Evolutionary conservation across 2,888 invertebrate species (phyloP).

Genomic region (Apeira syringaria): DNA sequence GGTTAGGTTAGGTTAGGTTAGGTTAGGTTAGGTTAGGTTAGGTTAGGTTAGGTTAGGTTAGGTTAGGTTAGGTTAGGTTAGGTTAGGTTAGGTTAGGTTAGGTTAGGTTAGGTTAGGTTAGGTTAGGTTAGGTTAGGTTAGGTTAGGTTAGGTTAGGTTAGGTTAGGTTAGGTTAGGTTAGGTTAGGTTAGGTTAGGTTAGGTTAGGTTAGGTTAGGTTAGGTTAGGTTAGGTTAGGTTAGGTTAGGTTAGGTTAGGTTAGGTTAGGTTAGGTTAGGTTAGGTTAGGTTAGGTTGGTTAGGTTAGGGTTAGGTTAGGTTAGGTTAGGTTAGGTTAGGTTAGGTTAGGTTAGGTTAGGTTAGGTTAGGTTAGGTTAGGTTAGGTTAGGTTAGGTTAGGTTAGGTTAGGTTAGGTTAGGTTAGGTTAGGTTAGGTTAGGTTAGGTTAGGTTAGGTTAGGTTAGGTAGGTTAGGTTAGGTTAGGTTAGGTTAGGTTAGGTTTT

Average conservation of each 20-base stretch:
- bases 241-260: slow-evolving; percentile 10
- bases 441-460: slow-evolving; percentile 8
- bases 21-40: slow-evolving; percentile 12
- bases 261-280: slow-evolving; percentile 13
- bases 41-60: slow-evolving; percentile 10
- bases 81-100: slow-evolving; percentile 12
- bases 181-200: slow-evolving; percentile 8
- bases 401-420: slow-evolving; percentile 11
- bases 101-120: slow-evolving; percentile 11
- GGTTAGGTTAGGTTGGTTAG: slow-evolving; percentile 12
- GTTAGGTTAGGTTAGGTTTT: slow-evolving; percentile 8
- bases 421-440: slow-evolving; percentile 10
- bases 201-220: slow-evolving; percentile 13
- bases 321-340: slow-evolving; percentile 12
- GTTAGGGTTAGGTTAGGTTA: slow-evolving; percentile 10
- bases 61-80: slow-evolving; percentile 12
- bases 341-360: slow-evolving; percentile 10
- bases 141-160: slow-evolving; percentile 13
- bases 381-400: slow-evolving; percentile 3
- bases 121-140: slow-evolving; percentile 11
- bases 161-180: slow-evolving; percentile 17
- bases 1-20: slow-evolving; percentile 7
- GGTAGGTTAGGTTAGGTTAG: slow-evolving; percentile 8
- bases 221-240: slow-evolving; percentile 13
- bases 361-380: slow-evolving; percentile 10